phyloP scores from a whole-genome alignment of 2,113 vertebrate genomes.

The Peromyscus leucopus region DNA sequence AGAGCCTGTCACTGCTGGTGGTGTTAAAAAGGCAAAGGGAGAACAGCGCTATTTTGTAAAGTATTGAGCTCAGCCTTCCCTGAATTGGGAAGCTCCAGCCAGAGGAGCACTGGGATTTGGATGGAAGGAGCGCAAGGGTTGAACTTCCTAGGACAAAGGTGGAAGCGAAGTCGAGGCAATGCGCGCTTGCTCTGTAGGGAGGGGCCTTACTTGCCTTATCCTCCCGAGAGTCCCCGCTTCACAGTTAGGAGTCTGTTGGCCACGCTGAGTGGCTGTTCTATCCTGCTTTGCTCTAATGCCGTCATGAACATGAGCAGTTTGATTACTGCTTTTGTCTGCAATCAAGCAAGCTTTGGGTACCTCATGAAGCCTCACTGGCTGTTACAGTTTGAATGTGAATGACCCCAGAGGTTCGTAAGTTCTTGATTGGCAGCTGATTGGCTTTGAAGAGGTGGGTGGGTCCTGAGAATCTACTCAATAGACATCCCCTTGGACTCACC shows the following conservation, averaged over 20 bases:
- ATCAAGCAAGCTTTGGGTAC: neutral
- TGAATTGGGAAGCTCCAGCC: neutral
- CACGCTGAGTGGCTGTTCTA: neutral
- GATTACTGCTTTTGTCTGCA: neutral
- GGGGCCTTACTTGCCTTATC: neutral
- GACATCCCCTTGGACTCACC: too few relatives aligned
- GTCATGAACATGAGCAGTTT: neutral
- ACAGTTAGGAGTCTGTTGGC: neutral
- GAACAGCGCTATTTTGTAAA: neutral
- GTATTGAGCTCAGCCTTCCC: neutral
- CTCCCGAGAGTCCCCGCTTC: too few relatives aligned
- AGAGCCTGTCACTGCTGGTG: neutral
- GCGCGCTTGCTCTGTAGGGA: neutral
- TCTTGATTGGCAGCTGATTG: neutral
- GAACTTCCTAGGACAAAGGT: neutral
- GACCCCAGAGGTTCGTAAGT: neutral
- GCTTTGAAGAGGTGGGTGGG: neutral
- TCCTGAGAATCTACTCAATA: neutral
- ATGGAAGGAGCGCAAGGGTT: neutral
- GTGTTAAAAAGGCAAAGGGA: neutral
- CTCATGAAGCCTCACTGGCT: neutral
- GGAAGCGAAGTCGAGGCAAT: neutral
- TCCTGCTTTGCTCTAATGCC: neutral
- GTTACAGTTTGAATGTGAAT: neutral
- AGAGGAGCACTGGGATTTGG: neutral